Percentiles rank a stretch among this genome's conserved stretches.
phyloP scores from a whole-genome alignment of 2,113 vertebrate genomes.

The Panthera tigris region DNA sequence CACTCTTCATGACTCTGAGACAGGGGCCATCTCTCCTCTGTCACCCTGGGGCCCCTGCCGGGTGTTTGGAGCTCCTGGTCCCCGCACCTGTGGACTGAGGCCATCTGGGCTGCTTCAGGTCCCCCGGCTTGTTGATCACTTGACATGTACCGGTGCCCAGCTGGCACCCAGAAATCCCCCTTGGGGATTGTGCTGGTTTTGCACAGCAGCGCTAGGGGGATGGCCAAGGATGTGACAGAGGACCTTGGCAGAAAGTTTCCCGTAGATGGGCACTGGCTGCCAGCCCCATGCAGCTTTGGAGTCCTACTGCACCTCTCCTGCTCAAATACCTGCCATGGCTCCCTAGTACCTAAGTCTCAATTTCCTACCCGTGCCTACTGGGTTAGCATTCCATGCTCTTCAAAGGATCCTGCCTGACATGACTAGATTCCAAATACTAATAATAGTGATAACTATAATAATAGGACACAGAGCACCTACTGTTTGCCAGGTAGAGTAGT shows the following conservation, averaged over 20 bases:
- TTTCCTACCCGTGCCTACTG: background rate
- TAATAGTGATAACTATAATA: background rate
- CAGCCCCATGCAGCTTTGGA: background rate
- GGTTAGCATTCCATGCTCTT: background rate
- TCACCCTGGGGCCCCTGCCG: too few relatives aligned
- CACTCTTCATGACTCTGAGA: background rate
- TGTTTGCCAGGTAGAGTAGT: background rate
- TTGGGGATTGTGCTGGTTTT: background rate
- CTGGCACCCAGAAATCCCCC: background rate
- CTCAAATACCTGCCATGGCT: background rate
- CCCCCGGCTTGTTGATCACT: background rate
- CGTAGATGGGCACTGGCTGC: background rate
- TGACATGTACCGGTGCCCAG: background rate
- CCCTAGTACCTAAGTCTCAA: background rate
- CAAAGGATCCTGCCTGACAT: background rate
- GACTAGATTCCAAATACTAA: background rate
- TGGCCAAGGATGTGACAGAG: background rate
- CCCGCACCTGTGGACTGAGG: background rate
- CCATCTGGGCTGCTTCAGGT: background rate
- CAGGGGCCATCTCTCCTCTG: background rate
- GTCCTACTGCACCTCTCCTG: background rate
- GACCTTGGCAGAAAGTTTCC: background rate
- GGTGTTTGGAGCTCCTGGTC: background rate
- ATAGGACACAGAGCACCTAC: background rate
- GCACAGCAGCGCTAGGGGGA: background rate